These are phyloP conservation scores for Thecocarcelia acutangulata DNA, from an alignment of 2,888 invertebrate species.

Conservation along the genomic window DNA sequence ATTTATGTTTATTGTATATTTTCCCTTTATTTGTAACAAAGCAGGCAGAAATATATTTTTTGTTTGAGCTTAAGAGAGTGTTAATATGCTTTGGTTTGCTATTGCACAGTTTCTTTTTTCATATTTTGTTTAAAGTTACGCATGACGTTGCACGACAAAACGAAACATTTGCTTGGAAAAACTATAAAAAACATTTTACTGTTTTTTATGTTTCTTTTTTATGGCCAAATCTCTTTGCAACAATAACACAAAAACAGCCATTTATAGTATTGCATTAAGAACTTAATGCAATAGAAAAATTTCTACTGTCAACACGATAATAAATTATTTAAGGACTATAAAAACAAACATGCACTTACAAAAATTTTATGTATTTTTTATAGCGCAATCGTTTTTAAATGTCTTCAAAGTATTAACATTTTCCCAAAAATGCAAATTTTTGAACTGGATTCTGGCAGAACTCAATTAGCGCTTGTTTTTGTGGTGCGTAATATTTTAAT, in stretches of 20 bases:
- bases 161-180: background rate
- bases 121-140: constrained; percentile 32
- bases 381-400: too few relatives aligned
- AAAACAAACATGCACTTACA: too few relatives aligned
- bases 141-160: constrained; percentile 17
- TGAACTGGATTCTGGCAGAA: too few relatives aligned
- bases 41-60: constrained; percentile 33
- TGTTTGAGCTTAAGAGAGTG: background rate
- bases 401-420: too few relatives aligned
- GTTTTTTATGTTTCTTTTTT: constrained; percentile 3
- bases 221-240: background rate
- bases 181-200: constrained; percentile 21
- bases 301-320: constrained; percentile 56
- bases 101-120: constrained; percentile 6
- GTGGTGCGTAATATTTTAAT: too few relatives aligned
- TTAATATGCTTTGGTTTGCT: background rate
- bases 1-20: constrained; percentile 28
- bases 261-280: background rate
- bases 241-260: constrained; percentile 2
- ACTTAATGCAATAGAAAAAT: constrained; percentile 30
- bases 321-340: constrained; percentile 39
- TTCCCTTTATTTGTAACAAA: constrained; percentile 23
- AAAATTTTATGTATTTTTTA: too few relatives aligned
- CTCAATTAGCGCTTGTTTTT: too few relatives aligned
- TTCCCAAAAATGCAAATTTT: too few relatives aligned